These are phyloP conservation scores for Halichoeres trimaculatus DNA, from an alignment of 2,113 vertebrate genomes.

Conservation along the genomic window DNA sequence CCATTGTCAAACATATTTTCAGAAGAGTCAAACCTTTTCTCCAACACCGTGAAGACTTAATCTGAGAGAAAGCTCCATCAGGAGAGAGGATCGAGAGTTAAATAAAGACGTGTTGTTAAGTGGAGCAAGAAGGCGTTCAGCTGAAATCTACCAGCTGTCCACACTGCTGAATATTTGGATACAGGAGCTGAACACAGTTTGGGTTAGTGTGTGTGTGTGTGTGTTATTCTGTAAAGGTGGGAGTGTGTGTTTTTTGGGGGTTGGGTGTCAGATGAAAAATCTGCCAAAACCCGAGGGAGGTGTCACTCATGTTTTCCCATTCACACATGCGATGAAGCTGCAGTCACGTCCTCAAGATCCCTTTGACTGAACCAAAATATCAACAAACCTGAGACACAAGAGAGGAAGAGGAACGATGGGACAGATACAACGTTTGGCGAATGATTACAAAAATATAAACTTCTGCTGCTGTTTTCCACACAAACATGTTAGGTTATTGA, in stretches of 20 bases:
- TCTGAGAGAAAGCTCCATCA: neutral
- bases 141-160: conserved; percentile 6
- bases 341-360: conserved; percentile 1
- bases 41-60: no score
- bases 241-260: neutral
- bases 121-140: neutral
- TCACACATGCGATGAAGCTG: conserved; percentile 17
- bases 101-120: neutral
- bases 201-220: conserved; percentile 3
- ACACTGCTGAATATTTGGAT: neutral
- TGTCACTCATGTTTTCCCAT: conserved; percentile 26
- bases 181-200: neutral
- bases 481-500: no score
- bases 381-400: neutral
- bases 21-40: neutral
- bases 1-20: no score
- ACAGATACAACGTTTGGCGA: no score
- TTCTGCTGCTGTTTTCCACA: no score
- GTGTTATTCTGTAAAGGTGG: neutral
- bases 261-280: conserved; percentile 1
- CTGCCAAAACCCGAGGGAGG: conserved; percentile 23
- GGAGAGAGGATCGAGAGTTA: neutral
- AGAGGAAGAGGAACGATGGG: neutral
- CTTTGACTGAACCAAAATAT: neutral
- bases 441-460: no score